A percentile compares a stretch with the other conserved stretches of the same genome.
phyloP scores from a whole-genome alignment of 2,113 vertebrate genomes.

The Cairina moschata region DNA sequence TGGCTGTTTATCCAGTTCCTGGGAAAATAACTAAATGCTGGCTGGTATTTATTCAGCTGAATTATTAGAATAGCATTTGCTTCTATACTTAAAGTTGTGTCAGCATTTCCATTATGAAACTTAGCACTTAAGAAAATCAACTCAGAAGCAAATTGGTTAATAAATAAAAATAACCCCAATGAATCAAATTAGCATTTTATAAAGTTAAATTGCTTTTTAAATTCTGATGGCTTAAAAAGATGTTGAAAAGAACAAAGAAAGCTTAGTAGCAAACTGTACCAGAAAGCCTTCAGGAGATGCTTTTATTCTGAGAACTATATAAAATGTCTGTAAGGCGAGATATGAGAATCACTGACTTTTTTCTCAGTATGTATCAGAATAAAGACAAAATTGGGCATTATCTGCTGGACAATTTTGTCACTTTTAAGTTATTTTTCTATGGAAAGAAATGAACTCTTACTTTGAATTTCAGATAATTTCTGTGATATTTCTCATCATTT shows the following conservation, averaged over 20 bases:
- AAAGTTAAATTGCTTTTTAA: conserved; percentile 14
- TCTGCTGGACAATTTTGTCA: not conserved
- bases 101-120: conserved; percentile 66
- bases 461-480: not conserved
- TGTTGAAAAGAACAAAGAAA: not conserved
- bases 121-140: conserved; percentile 54
- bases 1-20: conserved; percentile 81
- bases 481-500: not conserved
- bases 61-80: conserved; percentile 69
- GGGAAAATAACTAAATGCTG: conserved; percentile 81
- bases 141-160: conserved; percentile 34
- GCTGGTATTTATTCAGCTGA: conserved; percentile 84
- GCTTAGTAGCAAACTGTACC: not conserved
- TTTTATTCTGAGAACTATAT: not conserved
- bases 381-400: not conserved
- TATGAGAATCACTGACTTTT: not conserved
- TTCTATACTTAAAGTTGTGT: conserved; percentile 43
- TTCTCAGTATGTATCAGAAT: not conserved
- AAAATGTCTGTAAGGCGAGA: not conserved
- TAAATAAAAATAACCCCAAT: conserved; percentile 52
- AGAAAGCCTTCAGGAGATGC: not conserved
- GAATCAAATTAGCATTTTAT: conserved; percentile 50
- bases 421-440: not conserved
- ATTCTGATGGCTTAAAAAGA: conserved; percentile 2
- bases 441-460: not conserved